Evolutionary conservation across 2,888 invertebrate genomes (phyloP).

Genomic region (Tortricodes alternella): DNA sequence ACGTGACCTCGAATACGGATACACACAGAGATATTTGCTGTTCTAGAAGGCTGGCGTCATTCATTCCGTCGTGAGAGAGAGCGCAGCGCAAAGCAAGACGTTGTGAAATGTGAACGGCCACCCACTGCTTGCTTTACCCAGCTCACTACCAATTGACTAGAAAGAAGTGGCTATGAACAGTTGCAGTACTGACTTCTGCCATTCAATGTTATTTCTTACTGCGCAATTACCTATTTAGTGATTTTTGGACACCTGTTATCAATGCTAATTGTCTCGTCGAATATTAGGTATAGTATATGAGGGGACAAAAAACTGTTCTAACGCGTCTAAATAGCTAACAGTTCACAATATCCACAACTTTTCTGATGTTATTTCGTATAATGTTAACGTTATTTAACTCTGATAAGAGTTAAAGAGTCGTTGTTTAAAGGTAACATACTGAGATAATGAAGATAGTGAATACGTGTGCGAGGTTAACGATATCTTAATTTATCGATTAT

Average conservation of each 20-base stretch:
- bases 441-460: slow-evolving; percentile 10
- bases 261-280: slow-evolving; percentile 77
- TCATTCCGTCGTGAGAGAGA: slow-evolving; percentile 58
- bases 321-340: slow-evolving; percentile 29
- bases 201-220: slow-evolving; percentile 70
- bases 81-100: slow-evolving; percentile 70
- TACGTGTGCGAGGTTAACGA: slow-evolving; percentile 5
- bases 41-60: slow-evolving; percentile 82
- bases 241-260: slow-evolving; percentile 67
- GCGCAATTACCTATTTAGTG: slow-evolving; percentile 70
- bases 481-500: background rate
- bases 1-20: slow-evolving; percentile 76
- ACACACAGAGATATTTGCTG: slow-evolving; percentile 61
- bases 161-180: slow-evolving; percentile 79
- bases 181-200: slow-evolving; percentile 75
- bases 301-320: slow-evolving; percentile 46
- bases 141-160: slow-evolving; percentile 70
- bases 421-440: background rate
- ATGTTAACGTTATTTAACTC: background rate
- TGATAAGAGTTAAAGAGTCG: background rate
- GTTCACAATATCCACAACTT: slow-evolving; percentile 5
- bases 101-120: slow-evolving; percentile 82
- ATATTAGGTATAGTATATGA: slow-evolving; percentile 78
- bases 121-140: slow-evolving; percentile 72
- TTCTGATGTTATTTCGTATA: background rate